phyloP scores from a whole-genome alignment of 2,888 invertebrate genomes.

The Muschampia plurimacula region DNA sequence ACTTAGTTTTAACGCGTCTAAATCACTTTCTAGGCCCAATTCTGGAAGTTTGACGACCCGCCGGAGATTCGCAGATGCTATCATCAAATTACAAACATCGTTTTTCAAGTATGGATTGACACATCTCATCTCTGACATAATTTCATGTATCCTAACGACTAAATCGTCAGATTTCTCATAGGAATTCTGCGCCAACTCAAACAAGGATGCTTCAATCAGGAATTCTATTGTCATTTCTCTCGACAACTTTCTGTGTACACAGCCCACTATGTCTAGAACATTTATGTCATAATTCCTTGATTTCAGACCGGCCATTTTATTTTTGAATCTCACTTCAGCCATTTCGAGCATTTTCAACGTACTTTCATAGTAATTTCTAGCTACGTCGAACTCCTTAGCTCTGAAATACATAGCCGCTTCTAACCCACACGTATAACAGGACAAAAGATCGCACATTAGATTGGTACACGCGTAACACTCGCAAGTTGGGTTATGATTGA shows the following conservation, averaged over 20 bases:
- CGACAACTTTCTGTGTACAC: slow-evolving; percentile 50
- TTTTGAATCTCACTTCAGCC: slow-evolving; percentile 54
- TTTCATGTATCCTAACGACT: slow-evolving; percentile 64
- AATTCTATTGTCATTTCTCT: slow-evolving; percentile 55
- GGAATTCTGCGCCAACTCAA: slow-evolving; percentile 58
- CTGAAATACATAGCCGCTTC: slow-evolving; percentile 68
- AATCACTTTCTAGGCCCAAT: slow-evolving; percentile 54
- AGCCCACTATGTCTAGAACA: slow-evolving; percentile 53
- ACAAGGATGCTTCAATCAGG: slow-evolving; percentile 64
- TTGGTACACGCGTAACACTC: slow-evolving; percentile 61
- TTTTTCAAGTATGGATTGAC: slow-evolving; percentile 55
- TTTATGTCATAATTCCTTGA: slow-evolving; percentile 51
- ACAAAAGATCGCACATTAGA: slow-evolving; percentile 53
- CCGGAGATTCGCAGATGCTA: slow-evolving; percentile 58
- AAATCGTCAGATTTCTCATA: slow-evolving; percentile 58
- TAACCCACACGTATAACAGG: slow-evolving; percentile 54
- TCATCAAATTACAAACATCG: slow-evolving; percentile 66
- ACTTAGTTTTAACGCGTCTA: slow-evolving; percentile 58
- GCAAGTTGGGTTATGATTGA: slow-evolving; percentile 58
- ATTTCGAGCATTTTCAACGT: slow-evolving; percentile 51
- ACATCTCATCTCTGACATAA: slow-evolving; percentile 51
- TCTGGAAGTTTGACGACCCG: slow-evolving; percentile 43
- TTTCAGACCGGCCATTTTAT: slow-evolving; percentile 42
- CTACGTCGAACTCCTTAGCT: slow-evolving; percentile 62
- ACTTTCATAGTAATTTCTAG: slow-evolving; percentile 68